phyloP scores from a whole-genome alignment of 1,140 invertebrate genomes.

The silkworm (Bombyx mori) region ASM3026992v2 NC_085116.1:15619001-15619500 shows the following conservation, averaged over 20 bases:
- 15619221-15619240: constrained; percentile 42
- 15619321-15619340: constrained; percentile 57
- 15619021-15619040: too few species aligned
- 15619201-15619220: constrained; percentile 72
- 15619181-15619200: constrained; percentile 70
- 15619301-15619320: constrained; percentile 62
- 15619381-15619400: constrained; percentile 49
- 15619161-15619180: constrained; percentile 61
- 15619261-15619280: constrained; percentile 57
- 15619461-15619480: constrained; percentile 58
- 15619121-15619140: constrained; percentile 54
- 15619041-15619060: too few species aligned
- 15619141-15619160: constrained; percentile 45
- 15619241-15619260: constrained; percentile 58
- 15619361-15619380: constrained; percentile 50
- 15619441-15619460: constrained; percentile 41
- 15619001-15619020: constrained; percentile 17
- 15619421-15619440: constrained; percentile 52
- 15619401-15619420: constrained; percentile 64
- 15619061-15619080: constrained; percentile 22
- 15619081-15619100: constrained; percentile 46
- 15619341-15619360: constrained; percentile 66
- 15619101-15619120: constrained; percentile 70
- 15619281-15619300: constrained; percentile 35
- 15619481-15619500: constrained; percentile 60